phyloP scores from a whole-genome alignment of 1,140 invertebrate species.

The Lepidurus packardi region DNA sequence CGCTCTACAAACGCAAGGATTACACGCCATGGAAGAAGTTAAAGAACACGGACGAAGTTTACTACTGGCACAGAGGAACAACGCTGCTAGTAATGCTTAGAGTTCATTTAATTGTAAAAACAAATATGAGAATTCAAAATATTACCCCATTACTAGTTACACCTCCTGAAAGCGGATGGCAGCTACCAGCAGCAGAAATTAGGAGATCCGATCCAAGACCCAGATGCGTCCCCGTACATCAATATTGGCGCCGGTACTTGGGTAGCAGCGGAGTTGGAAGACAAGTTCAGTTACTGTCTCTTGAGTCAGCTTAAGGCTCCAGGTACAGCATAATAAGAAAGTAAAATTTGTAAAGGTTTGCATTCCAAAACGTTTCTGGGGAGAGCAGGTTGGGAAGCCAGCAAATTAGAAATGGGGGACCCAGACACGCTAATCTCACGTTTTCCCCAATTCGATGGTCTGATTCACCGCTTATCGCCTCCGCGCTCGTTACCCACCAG shows the following conservation, averaged over 20 bases:
- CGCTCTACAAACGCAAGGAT: constrained; percentile 32
- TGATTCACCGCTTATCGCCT: constrained; percentile 32
- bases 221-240: constrained; percentile 29
- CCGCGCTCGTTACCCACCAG: constrained; percentile 29
- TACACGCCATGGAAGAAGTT: constrained; percentile 30
- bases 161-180: constrained; percentile 30
- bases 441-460: constrained; percentile 30
- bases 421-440: constrained; percentile 24
- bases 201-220: constrained; percentile 33
- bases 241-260: constrained; percentile 28
- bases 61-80: constrained; percentile 33
- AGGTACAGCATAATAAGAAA: constrained; percentile 10
- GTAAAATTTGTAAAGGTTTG: neutral
- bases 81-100: constrained; percentile 27
- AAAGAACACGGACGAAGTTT: constrained; percentile 33
- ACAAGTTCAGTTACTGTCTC: constrained; percentile 33
- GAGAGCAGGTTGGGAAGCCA: constrained; percentile 31
- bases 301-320: constrained; percentile 30
- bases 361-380: neutral
- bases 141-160: constrained; percentile 18
- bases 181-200: constrained; percentile 31
- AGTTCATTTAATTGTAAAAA: neutral
- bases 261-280: constrained; percentile 32
- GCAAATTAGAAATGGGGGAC: constrained; percentile 31
- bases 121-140: neutral